phyloP scores from a whole-genome alignment of 2,888 invertebrate species.

The Magallana nippona region DNA sequence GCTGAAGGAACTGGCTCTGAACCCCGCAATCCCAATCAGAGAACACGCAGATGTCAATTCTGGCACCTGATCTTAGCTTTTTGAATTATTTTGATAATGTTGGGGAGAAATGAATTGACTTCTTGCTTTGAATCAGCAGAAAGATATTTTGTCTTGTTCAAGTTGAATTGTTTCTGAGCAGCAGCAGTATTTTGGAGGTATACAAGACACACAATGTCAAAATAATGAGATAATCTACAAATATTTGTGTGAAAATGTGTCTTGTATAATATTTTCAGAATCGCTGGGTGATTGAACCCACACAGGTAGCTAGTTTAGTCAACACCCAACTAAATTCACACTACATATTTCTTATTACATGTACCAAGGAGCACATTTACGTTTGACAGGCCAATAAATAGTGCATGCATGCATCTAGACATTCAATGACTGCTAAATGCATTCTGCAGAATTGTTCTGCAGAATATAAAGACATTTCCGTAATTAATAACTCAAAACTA shows the following conservation, averaged over 20 bases:
- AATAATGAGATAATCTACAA: slow-evolving; percentile 26
- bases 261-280: slow-evolving; percentile 9
- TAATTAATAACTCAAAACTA: too few species aligned
- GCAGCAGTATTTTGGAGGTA: slow-evolving; percentile 24
- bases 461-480: too few species aligned
- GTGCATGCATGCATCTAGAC: too few species aligned
- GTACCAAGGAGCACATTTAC: too few species aligned
- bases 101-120: slow-evolving; percentile 31
- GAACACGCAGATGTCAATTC: slow-evolving; percentile 7
- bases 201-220: slow-evolving; percentile 23
- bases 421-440: too few species aligned
- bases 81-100: slow-evolving; percentile 33
- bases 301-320: slow-evolving; percentile 13
- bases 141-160: slow-evolving; percentile 32
- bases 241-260: slow-evolving; percentile 26
- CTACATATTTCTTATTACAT: neutral
- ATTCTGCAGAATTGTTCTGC: too few species aligned
- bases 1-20: neutral
- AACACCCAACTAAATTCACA: neutral
- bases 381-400: too few species aligned
- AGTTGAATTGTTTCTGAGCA: slow-evolving; percentile 31
- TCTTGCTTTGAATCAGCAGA: slow-evolving; percentile 28
- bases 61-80: slow-evolving; percentile 18
- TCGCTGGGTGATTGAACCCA: neutral
- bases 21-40: neutral